Conservation (phyloP, 1,140 invertebrate genomes). For the Sarcophaga bullata region DNA sequence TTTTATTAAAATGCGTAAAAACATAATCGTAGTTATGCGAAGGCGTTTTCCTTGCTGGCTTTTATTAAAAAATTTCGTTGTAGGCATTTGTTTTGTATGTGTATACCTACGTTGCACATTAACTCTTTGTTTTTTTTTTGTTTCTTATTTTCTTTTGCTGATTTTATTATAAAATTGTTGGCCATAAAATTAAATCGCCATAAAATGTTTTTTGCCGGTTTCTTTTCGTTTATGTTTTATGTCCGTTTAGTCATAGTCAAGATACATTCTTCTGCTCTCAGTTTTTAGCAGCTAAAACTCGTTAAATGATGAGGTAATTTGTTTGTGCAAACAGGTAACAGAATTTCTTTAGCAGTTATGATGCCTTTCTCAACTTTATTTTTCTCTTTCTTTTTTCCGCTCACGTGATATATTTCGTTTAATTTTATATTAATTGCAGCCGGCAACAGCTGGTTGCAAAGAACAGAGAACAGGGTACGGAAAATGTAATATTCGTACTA, state of each 20-base stretch:
- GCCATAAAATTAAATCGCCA: slow-evolving; percentile 48
- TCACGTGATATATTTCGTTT: slow-evolving; percentile 48
- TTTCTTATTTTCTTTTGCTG: not conserved
- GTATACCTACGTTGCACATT: not conserved
- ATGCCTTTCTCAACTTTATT: not conserved
- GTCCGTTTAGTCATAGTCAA: slow-evolving; percentile 22
- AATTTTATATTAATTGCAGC: slow-evolving; percentile 52
- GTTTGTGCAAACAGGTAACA: not conserved
- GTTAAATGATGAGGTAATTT: slow-evolving; percentile 35
- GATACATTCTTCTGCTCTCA: slow-evolving; percentile 18
- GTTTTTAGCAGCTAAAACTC: not conserved
- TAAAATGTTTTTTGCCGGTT: slow-evolving; percentile 39
- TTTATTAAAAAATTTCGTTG: not conserved
- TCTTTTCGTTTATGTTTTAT: slow-evolving; percentile 1
- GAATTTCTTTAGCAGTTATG: not conserved
- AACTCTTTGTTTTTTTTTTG: not conserved
- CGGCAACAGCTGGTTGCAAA: slow-evolving; percentile 41
- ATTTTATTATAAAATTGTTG: slow-evolving; percentile 34
- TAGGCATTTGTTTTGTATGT: not conserved
- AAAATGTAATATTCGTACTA: too few relatives aligned
- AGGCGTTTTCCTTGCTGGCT: not conserved
- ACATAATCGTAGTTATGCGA: slow-evolving; percentile 48
- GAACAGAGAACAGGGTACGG: not conserved
- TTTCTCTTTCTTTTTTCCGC: not conserved
- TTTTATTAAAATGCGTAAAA: slow-evolving; percentile 56